Conservation (phyloP, 2,888 invertebrate genomes). For the Andrena bucephala region DNA sequence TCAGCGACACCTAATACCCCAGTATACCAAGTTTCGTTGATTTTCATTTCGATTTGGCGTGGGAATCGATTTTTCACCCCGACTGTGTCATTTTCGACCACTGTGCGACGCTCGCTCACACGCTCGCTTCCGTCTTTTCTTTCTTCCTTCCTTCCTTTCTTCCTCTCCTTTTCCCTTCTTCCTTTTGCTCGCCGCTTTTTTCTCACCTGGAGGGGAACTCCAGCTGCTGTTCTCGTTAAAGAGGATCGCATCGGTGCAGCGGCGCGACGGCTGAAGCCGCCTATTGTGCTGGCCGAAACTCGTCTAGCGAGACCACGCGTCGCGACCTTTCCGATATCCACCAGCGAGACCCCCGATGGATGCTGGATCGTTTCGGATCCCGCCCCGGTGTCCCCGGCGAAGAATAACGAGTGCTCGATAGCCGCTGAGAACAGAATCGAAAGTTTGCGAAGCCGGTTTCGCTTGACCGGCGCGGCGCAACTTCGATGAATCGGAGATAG, state of each 20-base stretch:
- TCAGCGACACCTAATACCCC: too few relatives aligned
- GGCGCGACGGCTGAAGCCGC: constrained; percentile 8
- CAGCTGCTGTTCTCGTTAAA: constrained; percentile 67
- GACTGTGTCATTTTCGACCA: too few relatives aligned
- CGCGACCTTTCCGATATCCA: constrained; percentile 18
- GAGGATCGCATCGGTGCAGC: constrained; percentile 57
- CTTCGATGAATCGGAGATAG: constrained; percentile 44
- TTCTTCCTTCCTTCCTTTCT: constrained; percentile 26
- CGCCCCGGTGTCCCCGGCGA: not conserved
- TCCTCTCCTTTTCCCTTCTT: not conserved
- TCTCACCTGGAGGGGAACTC: constrained; percentile 39
- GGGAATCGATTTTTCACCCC: too few relatives aligned
- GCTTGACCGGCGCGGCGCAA: constrained; percentile 7
- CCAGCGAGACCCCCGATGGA: not conserved
- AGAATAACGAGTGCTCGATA: not conserved
- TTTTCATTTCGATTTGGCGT: too few relatives aligned
- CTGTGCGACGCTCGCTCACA: not conserved
- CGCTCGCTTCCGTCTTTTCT: constrained; percentile 46
- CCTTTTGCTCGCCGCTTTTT: constrained; percentile 37
- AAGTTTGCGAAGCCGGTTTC: constrained; percentile 44
- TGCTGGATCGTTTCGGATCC: not conserved
- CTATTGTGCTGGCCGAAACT: constrained; percentile 44
- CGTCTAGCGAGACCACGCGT: constrained; percentile 33
- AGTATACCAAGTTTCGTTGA: too few relatives aligned
- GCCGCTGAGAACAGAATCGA: not conserved